Base-by-base conservation (phyloP, 1,140 invertebrate species). In the Drosophila fuyamai region DNA sequence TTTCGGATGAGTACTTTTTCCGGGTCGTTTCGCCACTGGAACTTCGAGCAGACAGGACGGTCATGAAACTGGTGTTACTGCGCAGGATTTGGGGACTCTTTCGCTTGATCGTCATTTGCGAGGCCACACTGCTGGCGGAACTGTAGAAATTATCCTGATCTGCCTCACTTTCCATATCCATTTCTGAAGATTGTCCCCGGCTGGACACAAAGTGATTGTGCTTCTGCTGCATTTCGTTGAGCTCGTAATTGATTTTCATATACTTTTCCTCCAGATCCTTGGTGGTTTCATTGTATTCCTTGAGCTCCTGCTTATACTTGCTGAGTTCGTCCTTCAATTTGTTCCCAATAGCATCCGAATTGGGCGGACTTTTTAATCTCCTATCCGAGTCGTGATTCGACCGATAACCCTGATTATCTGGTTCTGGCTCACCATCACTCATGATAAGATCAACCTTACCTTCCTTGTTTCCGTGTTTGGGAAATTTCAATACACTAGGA, bases 221-320 rank as follows among this genome's bases (percentile, higher is more conserved):
- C 46, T 92, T 91, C 53, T 85, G 82, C 36, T 91, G 81, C 90
- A 92, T 92, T 48, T 89, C 90, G 63, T 54, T 79, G 9, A 92
- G 71, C 47, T 92, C 90, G 12, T 56, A 58, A 14, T 92, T 92
- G 48, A 92, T 92, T 32, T 79, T 90, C 83, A 91, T 80, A 47
- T 92, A 92, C 53, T 92, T 92, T 43, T 81, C 85, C 47, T 92
- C 90, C 58, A 92, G 67, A 38, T 89, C 81, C 57, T 81, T 82
- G 38, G 90, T 90, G 13, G 83, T 89, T 8, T 92, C 85, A 16
- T 92, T 92, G 47, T 92, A 92, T 27, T 92, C 90, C 23, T 77
- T 76, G 1, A 92, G 57, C 63, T 92, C 90, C 63, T 92, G 84
- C 60, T 91, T 90, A 58, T 92, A 92, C 47, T 86, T 91, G 61